phyloP scores from a whole-genome alignment of 2,888 invertebrate genomes.

The Dysmachus trigonus region DNA sequence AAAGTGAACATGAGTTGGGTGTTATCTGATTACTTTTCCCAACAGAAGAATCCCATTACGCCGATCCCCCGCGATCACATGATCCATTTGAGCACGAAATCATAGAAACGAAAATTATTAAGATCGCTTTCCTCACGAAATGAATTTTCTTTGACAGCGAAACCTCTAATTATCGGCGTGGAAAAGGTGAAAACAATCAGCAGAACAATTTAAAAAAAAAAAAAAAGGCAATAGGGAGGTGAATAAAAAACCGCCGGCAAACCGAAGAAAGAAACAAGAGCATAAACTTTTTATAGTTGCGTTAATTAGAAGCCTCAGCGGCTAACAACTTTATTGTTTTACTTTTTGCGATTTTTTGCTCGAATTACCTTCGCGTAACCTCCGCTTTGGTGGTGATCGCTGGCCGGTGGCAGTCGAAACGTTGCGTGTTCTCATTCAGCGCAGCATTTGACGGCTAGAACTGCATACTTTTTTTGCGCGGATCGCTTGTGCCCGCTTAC shows the following conservation, averaged over 20 bases:
- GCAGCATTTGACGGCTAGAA: neutral
- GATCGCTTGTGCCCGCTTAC: neutral
- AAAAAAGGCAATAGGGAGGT: neutral
- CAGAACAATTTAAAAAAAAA: neutral
- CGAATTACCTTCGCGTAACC: constrained; percentile 23
- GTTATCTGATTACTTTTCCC: constrained; percentile 2
- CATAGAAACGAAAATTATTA: constrained; percentile 34
- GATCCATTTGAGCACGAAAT: constrained; percentile 2
- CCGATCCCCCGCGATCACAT: constrained; percentile 2
- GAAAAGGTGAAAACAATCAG: constrained; percentile 43
- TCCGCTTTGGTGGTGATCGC: constrained; percentile 22
- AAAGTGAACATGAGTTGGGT: neutral
- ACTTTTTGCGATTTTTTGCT: constrained; percentile 22
- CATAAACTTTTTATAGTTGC: constrained; percentile 10
- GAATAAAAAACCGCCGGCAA: neutral
- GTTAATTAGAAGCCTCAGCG: constrained; percentile 22
- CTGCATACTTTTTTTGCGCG: neutral
- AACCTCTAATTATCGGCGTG: constrained; percentile 42
- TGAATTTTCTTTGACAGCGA: constrained; percentile 43
- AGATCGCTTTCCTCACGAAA: constrained; percentile 32
- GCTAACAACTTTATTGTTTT: constrained; percentile 35
- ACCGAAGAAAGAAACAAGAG: neutral
- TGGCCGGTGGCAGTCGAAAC: neutral
- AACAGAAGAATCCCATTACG: neutral
- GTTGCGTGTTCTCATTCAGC: constrained; percentile 11